Evolutionary conservation across 2,888 invertebrate genomes (phyloP).

Genomic region (Tribolium freemani): DNA sequence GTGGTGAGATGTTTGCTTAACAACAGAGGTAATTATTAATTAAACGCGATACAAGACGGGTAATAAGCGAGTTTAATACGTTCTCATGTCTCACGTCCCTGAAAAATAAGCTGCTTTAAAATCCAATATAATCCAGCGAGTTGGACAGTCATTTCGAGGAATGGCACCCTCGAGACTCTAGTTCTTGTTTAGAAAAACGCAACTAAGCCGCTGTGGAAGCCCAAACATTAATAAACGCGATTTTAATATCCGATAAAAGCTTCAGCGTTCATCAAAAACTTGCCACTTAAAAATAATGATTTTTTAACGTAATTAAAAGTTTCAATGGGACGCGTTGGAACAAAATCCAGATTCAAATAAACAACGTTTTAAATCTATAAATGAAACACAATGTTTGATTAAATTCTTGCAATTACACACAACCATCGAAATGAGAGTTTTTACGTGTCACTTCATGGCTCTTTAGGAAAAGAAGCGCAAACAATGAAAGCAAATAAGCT

Average conservation of each 20-base stretch:
- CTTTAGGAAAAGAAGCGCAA: too few species aligned
- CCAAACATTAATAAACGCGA: neutral
- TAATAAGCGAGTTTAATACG: neutral
- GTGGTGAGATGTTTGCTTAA: slow-evolving; percentile 13
- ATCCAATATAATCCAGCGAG: slow-evolving; percentile 21
- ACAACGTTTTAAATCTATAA: neutral
- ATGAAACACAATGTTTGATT: neutral
- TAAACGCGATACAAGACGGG: neutral
- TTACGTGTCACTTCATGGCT: too few species aligned
- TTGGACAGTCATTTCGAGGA: slow-evolving; percentile 11
- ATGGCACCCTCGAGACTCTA: slow-evolving; percentile 6
- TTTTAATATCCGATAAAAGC: slow-evolving; percentile 24
- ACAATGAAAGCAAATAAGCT: too few species aligned
- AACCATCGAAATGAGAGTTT: too few species aligned
- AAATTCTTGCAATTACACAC: neutral
- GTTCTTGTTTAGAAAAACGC: neutral
- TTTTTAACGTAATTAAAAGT: slow-evolving; percentile 17
- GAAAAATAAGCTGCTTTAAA: slow-evolving; percentile 27
- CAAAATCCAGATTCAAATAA: neutral
- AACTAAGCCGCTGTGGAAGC: neutral
- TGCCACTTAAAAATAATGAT: slow-evolving; percentile 18
- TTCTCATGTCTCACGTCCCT: neutral
- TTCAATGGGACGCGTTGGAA: neutral
- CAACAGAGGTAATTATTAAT: slow-evolving; percentile 11
- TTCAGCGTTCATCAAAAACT: neutral